These are phyloP conservation scores for Psittacara wagleri DNA, from an alignment of 2,113 vertebrate species.

Conservation along the genomic window DNA sequence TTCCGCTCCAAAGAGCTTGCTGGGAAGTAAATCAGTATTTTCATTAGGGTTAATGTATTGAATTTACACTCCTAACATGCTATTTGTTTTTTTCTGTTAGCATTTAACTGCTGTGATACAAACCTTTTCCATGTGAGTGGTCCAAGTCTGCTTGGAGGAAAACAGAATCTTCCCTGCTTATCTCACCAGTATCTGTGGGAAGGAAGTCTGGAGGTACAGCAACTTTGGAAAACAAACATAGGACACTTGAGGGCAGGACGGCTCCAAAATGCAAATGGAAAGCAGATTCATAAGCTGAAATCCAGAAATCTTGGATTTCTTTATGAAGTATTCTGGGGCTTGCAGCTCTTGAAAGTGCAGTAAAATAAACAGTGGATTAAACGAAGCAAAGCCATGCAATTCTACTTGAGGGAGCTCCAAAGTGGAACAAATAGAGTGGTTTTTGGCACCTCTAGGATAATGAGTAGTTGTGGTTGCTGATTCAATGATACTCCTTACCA, in stretches of 20 bases:
- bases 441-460: slow-evolving; percentile 16
- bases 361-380: slow-evolving; percentile 44
- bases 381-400: background rate
- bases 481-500: background rate
- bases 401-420: background rate
- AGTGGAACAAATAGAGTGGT: background rate
- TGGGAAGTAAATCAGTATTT: slow-evolving; percentile 25
- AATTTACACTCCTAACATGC: slow-evolving; percentile 7
- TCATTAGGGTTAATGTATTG: background rate
- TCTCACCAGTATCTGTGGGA: slow-evolving; percentile 14
- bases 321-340: background rate
- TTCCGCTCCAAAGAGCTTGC: slow-evolving; percentile 6
- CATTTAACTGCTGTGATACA: background rate
- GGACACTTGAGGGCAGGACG: slow-evolving; percentile 48
- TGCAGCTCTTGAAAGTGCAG: background rate
- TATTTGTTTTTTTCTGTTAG: slow-evolving; percentile 23
- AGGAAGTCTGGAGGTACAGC: slow-evolving; percentile 42
- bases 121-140: background rate
- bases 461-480: background rate
- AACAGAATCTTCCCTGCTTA: background rate
- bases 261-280: slow-evolving; percentile 30
- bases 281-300: background rate
- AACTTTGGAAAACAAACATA: slow-evolving; percentile 19
- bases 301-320: background rate
- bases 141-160: slow-evolving; percentile 23